Base-by-base conservation (phyloP, 2,888 invertebrate species). In the Tenthredo amoena region DNA sequence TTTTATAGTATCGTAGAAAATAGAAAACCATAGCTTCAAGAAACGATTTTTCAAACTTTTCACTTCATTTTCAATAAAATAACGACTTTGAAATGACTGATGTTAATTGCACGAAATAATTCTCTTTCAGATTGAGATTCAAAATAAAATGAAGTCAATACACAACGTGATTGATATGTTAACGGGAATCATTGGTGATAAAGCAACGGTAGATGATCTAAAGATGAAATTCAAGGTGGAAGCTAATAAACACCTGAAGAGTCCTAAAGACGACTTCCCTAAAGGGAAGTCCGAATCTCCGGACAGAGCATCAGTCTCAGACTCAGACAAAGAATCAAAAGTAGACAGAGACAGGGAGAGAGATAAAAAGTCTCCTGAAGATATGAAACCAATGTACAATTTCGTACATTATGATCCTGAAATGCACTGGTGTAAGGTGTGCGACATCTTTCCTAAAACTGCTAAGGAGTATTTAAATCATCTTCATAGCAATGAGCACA, bases 131-230 rank as follows among this genome's bases (percentile, higher is more conserved):
- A 95, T 96, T 92, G 97, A 97, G 94, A 96, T 97, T 89, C 96
- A 96, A 93, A 96, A 96, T 92, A 97, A 97, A 94, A 94, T 97
- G 94, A 97, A 97, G 94, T 97, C 97, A 0, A 97, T 98, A 92
- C 96, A 96, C 94, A 97, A 97, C 93, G 97, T 98, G 34, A 97
- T 98, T 91, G 98, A 98, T 91, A 98, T 98, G 97, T 94, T 98
- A 90, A 97, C 97, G 86, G 96, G 96, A 55, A 97, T 98, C 91
- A 97, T 98, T 90, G 97, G 97, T 0, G 97, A 97, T 89, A 96
- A 96, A 88, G 92, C 93, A 82, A 94, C 94, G 6, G 91, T 94
- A 31, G 92, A 93, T 55, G 94, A 95, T 86, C 88, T 93, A 62
- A 92, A 92, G 86, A 88, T 88, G 85, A 93, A 93, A 87, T 92